phyloP scores from a whole-genome alignment of 2,797 vertebrate genomes.

The Catostomus latipinnis region DNA sequence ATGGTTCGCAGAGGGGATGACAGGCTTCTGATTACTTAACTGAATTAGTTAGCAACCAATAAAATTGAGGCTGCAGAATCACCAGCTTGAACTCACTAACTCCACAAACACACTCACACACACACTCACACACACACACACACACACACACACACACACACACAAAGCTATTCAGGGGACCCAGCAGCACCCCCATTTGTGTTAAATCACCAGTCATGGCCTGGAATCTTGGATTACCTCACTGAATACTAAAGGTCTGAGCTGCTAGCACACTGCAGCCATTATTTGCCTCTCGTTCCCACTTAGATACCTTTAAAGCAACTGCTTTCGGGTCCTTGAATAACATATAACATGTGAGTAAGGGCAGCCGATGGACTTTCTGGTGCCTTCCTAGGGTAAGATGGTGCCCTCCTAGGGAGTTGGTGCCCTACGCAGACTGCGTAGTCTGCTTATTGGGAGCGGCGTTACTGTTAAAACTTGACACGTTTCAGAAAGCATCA shows the following conservation, averaged over 20 bases:
- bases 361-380: no score
- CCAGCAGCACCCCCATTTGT: constrained; percentile 61
- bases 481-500: no score
- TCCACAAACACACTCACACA: no score
- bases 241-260: constrained; percentile 56
- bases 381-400: no score
- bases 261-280: constrained; percentile 21
- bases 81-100: constrained; percentile 72
- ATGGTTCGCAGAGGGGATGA: constrained; percentile 60
- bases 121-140: no score
- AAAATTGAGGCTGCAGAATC: constrained; percentile 68
- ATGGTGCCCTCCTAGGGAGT: no score
- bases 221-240: constrained; percentile 71
- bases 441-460: no score
- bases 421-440: no score
- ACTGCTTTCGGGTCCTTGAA: no score
- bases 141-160: constrained; percentile 6
- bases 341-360: no score
- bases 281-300: background rate
- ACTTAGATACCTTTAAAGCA: no score
- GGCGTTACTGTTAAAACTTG: no score
- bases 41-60: constrained; percentile 72
- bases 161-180: constrained; percentile 78
- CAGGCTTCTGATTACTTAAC: constrained; percentile 76
- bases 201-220: constrained; percentile 77